Evolutionary conservation across 2,113 vertebrate genomes (phyloP).

Genomic region (Datnioides undecimradiatus): DNA sequence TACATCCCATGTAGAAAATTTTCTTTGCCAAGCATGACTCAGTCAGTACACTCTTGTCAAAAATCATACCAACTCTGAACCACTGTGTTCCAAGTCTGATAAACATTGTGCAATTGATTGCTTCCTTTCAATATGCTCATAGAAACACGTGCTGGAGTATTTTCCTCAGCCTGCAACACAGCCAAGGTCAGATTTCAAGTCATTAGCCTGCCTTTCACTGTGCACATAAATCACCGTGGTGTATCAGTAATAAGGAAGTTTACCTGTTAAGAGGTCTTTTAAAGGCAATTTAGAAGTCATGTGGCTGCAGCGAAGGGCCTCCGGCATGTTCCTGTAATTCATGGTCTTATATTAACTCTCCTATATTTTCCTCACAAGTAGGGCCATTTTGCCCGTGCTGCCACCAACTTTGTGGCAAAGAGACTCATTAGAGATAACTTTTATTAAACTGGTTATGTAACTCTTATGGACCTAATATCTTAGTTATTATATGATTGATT

Average conservation of each 20-base stretch:
- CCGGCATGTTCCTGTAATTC: conserved; percentile 77
- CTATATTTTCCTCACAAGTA: conserved; percentile 68
- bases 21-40: conserved; percentile 25
- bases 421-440: conserved; percentile 18
- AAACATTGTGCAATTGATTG: conserved; percentile 21
- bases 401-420: conserved; percentile 27
- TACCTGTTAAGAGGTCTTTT: conserved; percentile 75
- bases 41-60: neutral
- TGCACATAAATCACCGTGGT: conserved; percentile 72
- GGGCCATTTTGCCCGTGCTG: conserved; percentile 40
- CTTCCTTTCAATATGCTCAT: conserved; percentile 30
- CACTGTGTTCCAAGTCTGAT: conserved; percentile 7
- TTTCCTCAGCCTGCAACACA: conserved; percentile 46
- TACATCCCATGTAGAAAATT: conserved; percentile 9
- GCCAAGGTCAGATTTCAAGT: conserved; percentile 76
- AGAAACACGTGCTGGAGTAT: conserved; percentile 58
- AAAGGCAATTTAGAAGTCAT: conserved; percentile 76
- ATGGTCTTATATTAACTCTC: conserved; percentile 84
- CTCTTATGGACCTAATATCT: neutral
- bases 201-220: conserved; percentile 64
- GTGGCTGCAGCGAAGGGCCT: conserved; percentile 73
- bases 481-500: neutral
- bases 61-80: conserved; percentile 6
- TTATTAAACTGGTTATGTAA: conserved; percentile 30
- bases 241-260: conserved; percentile 83